phyloP scores from a whole-genome alignment of 1,140 invertebrate species.

The Reticulitermes speratus region DNA sequence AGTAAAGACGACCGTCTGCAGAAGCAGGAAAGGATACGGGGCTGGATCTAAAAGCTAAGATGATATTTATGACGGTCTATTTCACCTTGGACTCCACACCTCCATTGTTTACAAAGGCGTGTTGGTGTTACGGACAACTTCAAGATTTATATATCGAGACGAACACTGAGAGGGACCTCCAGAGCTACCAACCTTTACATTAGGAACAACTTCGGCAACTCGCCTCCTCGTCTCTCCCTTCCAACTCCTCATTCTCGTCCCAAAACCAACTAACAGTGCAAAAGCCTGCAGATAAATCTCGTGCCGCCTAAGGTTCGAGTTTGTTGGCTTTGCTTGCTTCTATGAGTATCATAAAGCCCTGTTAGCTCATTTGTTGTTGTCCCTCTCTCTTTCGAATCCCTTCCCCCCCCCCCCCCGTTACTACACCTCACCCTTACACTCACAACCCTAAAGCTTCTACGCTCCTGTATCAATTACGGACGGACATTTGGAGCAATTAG shows the following conservation, averaged over 20 bases:
- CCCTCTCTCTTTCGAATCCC: constrained; percentile 3
- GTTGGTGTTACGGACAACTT: not conserved
- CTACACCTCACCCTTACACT: not conserved
- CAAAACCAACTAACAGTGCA: not conserved
- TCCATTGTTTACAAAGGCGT: constrained; percentile 23
- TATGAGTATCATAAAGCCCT: constrained; percentile 16
- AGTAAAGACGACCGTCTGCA: not conserved
- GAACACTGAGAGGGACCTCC: not conserved
- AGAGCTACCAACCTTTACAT: constrained; percentile 7
- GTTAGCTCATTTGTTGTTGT: constrained; percentile 16
- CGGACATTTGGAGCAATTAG: constrained; percentile 23
- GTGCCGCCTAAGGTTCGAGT: not conserved
- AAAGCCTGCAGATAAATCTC: not conserved
- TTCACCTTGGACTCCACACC: constrained; percentile 25
- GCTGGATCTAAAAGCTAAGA: constrained; percentile 20
- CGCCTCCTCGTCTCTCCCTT: not conserved
- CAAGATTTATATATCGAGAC: constrained; percentile 6
- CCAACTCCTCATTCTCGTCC: not conserved
- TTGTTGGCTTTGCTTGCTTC: constrained; percentile 4
- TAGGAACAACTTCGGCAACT: constrained; percentile 11
- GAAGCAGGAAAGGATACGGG: not conserved
- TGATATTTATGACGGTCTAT: constrained; percentile 23
- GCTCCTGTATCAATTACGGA: constrained; percentile 22
- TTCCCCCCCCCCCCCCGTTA: not conserved
- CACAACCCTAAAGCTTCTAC: not conserved